These are phyloP conservation scores for Heliconius hermathena DNA, from an alignment of 1,140 invertebrate species.

Conservation along the genomic window DNA sequence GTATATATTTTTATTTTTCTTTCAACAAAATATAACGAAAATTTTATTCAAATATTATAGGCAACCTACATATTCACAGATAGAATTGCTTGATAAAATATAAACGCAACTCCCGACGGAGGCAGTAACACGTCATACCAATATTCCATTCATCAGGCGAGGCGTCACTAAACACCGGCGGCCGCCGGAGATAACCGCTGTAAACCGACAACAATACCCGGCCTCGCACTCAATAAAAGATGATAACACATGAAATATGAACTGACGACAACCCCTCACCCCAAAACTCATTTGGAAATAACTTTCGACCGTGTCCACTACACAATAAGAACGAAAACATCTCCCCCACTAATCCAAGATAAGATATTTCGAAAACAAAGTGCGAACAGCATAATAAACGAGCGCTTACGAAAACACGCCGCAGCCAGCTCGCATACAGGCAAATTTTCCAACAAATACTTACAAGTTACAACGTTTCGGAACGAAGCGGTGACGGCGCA, in stretches of 20 bases:
- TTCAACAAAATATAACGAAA: neutral
- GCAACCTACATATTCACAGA: constrained; percentile 8
- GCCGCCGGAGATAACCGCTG: constrained; percentile 74
- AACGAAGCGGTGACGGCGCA: constrained; percentile 64
- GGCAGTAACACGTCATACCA: constrained; percentile 56
- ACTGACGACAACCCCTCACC: constrained; percentile 70
- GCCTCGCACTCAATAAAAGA: constrained; percentile 81
- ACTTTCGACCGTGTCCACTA: constrained; percentile 37
- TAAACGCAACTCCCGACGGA: constrained; percentile 47
- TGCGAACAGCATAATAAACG: constrained; percentile 68
- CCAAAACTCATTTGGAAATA: constrained; percentile 33
- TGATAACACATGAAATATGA: constrained; percentile 82
- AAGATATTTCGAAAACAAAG: constrained; percentile 55
- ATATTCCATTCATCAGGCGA: constrained; percentile 76
- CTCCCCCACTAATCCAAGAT: constrained; percentile 37
- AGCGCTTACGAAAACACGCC: constrained; percentile 74
- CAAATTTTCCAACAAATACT: constrained; percentile 76
- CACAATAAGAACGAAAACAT: constrained; percentile 41
- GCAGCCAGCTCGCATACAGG: constrained; percentile 67
- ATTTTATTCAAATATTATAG: neutral
- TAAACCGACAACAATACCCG: constrained; percentile 80
- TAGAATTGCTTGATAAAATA: constrained; percentile 38
- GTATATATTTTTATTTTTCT: neutral
- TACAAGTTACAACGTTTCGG: constrained; percentile 75
- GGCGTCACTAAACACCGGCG: constrained; percentile 73